Base-by-base conservation (phyloP, 2,888 invertebrate species). In the Pristionchus mayeri region DNA sequence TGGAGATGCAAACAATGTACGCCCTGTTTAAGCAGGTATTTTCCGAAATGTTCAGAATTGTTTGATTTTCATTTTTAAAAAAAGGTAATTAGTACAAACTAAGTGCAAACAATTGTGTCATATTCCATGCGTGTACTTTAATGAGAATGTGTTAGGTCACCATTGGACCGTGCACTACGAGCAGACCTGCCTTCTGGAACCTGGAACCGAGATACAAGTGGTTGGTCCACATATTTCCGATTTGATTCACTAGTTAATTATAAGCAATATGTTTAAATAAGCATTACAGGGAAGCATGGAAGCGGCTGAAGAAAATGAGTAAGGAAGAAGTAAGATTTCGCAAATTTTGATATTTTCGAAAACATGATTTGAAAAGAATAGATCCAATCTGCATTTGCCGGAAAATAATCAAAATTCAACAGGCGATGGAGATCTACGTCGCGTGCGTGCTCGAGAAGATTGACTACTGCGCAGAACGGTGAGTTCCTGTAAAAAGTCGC, bases 281-380 rank as follows among this genome's bases (percentile, higher is more conserved):
- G n/a, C n/a, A n/a, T n/a, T 82, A 21, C 48, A 82, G 81, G 81
- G 81, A 82, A 18, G 60, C 81, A 1, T 82, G 81, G 81, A 63
- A 63, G 1, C 9, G 81, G 63, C 44, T 63, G 30, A 63, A 44
- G 11, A 63, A 82, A 1, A 44, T 82, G 81, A 27, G 21, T n/a
- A 82, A 48, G 48, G 63, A 63, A 27, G 57, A 80, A 40, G 71
- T 71, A 2, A 40, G 71, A n/a, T n/a, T n/a, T n/a, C n/a, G n/a
- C n/a, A n/a, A n/a, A n/a, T n/a, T n/a, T n/a, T n/a, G n/a, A n/a
- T n/a, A n/a, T n/a, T n/a, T n/a, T n/a, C n/a, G n/a, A n/a, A n/a
- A n/a, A n/a, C n/a, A n/a, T n/a, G n/a, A n/a, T n/a, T n/a, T n/a
- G n/a, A n/a, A n/a, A n/a, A n/a, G n/a, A n/a, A n/a, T n/a, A n/a